These are phyloP conservation scores for Uropetala carovei DNA, from an alignment of 2,888 invertebrate species.

Conservation along the genomic window DNA sequence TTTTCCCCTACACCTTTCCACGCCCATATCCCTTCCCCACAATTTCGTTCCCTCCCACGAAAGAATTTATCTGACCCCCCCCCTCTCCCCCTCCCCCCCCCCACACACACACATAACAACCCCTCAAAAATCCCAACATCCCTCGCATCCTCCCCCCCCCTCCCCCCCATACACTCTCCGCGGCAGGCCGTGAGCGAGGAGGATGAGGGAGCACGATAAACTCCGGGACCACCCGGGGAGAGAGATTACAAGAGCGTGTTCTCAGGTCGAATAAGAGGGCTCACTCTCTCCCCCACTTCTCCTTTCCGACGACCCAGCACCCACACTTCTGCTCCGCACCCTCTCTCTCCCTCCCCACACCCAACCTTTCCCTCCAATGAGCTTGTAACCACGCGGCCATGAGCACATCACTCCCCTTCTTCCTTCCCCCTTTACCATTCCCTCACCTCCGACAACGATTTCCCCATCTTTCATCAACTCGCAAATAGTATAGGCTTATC, in stretches of 20 bases:
- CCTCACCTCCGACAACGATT: no score
- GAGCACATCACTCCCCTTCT: no score
- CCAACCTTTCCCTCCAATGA: no score
- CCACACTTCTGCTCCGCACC: background rate
- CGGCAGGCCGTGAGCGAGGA: background rate
- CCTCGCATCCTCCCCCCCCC: no score
- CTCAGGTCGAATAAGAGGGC: constrained; percentile 7
- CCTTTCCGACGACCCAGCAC: background rate
- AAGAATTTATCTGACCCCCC: background rate
- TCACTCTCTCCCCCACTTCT: background rate
- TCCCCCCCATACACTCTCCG: no score
- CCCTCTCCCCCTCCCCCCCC: no score
- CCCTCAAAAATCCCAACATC: no score
- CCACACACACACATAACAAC: no score
- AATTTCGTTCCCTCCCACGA: background rate
- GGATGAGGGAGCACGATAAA: background rate
- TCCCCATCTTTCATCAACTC: no score
- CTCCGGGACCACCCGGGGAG: constrained; percentile 13
- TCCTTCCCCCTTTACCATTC: no score
- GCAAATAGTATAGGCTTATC: background rate
- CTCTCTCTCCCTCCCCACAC: background rate
- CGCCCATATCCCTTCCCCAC: background rate
- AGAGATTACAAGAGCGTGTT: constrained; percentile 29
- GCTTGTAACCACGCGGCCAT: no score
- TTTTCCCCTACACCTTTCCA: background rate